Evolutionary conservation across 1,140 invertebrate genomes (phyloP).

Genomic region (Homarus americanus): DNA sequence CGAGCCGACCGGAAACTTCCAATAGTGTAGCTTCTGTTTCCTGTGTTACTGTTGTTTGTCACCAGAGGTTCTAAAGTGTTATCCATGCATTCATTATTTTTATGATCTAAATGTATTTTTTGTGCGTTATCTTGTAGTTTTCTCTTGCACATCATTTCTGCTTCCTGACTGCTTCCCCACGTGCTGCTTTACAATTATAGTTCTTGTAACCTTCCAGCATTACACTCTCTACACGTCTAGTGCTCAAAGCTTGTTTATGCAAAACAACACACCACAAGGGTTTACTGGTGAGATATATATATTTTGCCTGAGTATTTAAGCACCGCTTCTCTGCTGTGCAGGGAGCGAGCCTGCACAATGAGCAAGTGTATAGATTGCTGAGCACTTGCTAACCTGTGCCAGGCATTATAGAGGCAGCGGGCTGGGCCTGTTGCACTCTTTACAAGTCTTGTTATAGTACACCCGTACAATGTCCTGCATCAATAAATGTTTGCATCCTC

Average conservation of each 20-base stretch:
- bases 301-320: too few species aligned
- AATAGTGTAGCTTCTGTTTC: not conserved
- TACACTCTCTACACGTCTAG: too few species aligned
- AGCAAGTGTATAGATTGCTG: too few species aligned
- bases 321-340: not conserved
- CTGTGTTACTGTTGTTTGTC: not conserved
- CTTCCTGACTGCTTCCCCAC: too few species aligned
- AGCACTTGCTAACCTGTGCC: not conserved
- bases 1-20: not conserved
- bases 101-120: too few species aligned
- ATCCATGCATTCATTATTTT: too few species aligned
- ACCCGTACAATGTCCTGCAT: not conserved
- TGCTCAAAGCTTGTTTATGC: too few species aligned
- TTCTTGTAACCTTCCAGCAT: too few species aligned
- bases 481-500: not conserved
- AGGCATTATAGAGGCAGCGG: not conserved
- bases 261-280: too few species aligned
- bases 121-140: too few species aligned
- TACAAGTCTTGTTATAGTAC: not conserved
- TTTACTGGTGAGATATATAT: not conserved
- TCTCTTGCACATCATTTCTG: not conserved
- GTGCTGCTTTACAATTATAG: too few species aligned
- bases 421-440: not conserved
- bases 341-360: not conserved
- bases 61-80: not conserved